Base-by-base conservation (phyloP, 2,797 vertebrate species). In the Cossypha niveicapilla region DNA sequence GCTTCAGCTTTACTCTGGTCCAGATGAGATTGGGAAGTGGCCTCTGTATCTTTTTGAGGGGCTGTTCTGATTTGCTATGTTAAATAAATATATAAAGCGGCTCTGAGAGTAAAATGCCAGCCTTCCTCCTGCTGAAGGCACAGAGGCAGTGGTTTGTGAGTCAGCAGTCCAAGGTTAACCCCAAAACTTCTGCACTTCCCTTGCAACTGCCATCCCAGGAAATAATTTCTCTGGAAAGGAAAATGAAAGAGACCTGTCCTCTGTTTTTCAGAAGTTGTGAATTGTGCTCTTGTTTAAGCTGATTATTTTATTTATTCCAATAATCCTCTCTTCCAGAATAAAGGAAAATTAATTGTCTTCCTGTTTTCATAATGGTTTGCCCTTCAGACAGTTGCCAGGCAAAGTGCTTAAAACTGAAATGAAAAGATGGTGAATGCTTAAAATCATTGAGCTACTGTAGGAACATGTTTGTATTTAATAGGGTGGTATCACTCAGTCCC, bases 251-350 rank as follows among this genome's bases (percentile, higher is more conserved):
- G 57, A 65, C 42, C 37, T 76, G 41, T 39, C 71, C 23, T 83
- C 54, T 84, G 61, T 89, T 94, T 96, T 60, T 77, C 81, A 34
- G 27, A 91, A 91, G 48, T 91, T 94, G 57, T 73, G 44, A 94
- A 74, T 82, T 50, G 25, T 85, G 61, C 53, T 96, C 76, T 76
- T 92, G 58, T 93, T 92, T 95, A 97, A 97, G 96, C 96, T 94
- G 96, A 96, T 97, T 96, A 91, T 95, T 97, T 96, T 96, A 95
- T 96, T 96, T 96, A 95, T 96, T 90, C 84, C 74, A 86, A 87
- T 96, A 96, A 97, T 97, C 95, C 80, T 87, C 84, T 88, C 93
- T 82, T 88, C 58, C 61, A 90, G 90, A 90, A 93, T 80, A 92
- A 94, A 96, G 53, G 80, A 88, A 93, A 93, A 95, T 94, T 88